These are phyloP conservation scores for Pygoscelis antarcticus DNA, from an alignment of 2,113 vertebrate species.

Conservation along the genomic window DNA sequence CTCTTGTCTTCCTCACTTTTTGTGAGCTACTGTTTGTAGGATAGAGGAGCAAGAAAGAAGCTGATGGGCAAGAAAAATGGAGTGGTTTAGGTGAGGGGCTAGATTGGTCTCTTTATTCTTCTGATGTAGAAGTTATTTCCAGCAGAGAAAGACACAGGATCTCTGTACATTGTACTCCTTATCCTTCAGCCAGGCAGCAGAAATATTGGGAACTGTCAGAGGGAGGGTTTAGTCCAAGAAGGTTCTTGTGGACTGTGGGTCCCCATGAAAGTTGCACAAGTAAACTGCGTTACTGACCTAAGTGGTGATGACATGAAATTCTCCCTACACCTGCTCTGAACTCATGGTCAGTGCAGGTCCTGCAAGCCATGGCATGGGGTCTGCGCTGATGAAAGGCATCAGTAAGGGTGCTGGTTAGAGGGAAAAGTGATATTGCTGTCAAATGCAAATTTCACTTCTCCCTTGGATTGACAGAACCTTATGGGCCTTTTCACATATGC, in stretches of 20 bases:
- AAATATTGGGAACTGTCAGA: not conserved
- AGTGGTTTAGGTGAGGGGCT: not conserved
- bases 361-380: not conserved
- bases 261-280: not conserved
- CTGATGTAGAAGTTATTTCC: not conserved
- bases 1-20: not conserved
- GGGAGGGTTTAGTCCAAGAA: not conserved
- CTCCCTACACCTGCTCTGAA: not conserved
- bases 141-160: not conserved
- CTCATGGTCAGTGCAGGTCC: not conserved
- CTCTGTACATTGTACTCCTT: not conserved
- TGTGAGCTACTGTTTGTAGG: not conserved
- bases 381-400: not conserved
- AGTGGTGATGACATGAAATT: not conserved
- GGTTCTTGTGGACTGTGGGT: not conserved
- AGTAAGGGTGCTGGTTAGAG: not conserved
- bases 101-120: not conserved
- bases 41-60: not conserved
- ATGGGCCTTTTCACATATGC: not conserved
- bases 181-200: not conserved
- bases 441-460: not conserved
- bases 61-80: not conserved
- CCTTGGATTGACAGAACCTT: not conserved
- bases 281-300: not conserved
- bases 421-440: accelerated